phyloP scores from a whole-genome alignment of 2,888 invertebrate genomes.

The Noctua fimbriata region DNA sequence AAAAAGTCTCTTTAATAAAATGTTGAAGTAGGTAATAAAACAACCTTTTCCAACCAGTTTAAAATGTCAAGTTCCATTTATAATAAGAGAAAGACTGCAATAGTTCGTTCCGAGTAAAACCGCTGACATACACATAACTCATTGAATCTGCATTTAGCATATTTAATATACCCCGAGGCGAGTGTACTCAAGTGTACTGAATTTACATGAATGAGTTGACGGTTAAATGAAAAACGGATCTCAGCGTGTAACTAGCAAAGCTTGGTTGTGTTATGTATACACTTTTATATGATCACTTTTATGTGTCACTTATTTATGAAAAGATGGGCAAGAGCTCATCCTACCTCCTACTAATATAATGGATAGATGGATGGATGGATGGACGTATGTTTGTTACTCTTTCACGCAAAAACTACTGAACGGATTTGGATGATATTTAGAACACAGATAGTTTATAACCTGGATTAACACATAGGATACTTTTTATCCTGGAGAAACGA shows the following conservation, averaged over 20 bases:
- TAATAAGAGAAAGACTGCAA: neutral
- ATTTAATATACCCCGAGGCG: constrained; percentile 52
- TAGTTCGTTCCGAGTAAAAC: neutral
- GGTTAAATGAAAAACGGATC: constrained; percentile 14
- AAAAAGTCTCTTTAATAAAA: neutral
- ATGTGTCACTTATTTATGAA: neutral
- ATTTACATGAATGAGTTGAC: constrained; percentile 3
- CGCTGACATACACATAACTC: constrained; percentile 38
- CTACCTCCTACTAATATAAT: no score
- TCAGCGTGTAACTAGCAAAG: neutral
- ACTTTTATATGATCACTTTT: neutral
- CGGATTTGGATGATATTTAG: no score
- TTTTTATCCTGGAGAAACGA: no score
- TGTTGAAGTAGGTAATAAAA: neutral
- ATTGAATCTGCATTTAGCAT: constrained; percentile 64
- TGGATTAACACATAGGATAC: no score
- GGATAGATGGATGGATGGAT: no score
- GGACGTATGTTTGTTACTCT: no score
- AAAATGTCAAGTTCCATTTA: neutral
- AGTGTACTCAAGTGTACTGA: constrained; percentile 18
- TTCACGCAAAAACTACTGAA: no score
- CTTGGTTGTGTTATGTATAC: neutral
- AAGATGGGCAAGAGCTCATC: neutral
- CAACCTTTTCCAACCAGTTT: neutral
- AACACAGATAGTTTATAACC: no score